Base-by-base conservation (phyloP, 2,797 vertebrate species). In the Alectoris magna region DNA sequence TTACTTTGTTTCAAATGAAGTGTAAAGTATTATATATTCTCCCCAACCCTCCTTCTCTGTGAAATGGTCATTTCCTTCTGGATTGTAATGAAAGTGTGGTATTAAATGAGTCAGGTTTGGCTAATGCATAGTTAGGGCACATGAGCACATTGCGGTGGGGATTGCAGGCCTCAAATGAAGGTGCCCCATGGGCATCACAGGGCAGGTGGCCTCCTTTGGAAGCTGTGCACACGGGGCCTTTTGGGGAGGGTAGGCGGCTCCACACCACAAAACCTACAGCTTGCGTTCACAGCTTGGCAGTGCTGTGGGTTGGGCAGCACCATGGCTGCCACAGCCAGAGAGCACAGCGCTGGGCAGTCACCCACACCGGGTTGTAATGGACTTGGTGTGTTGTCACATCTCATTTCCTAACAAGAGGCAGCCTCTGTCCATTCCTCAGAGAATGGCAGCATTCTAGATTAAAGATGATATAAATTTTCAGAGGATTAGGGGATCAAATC, bases 41-140 rank as follows among this genome's bases (percentile, higher is more conserved):
- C 39, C 62, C 39, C 19, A 9, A 22, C 62, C 5, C 24, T 24
- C 5, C 44, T 93, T 62, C 64, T 75, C 89, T 75, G 49, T 69
- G 66, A 94, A 87, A 71, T 71, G 67, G 29, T 96, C 87, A 63
- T 88, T 96, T 93, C 83, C 69, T 87, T 24, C 56, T 72, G 51
- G 64, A 48, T 51, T 51, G 24, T 68, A 39, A 31, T 38, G 29
- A 44, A 80, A 70, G 18, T 36, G 5, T 23, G 27, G 1, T 51
- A 14, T 74, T 59, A 43, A 88, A 36, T 14, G 34, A 19, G 18
- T 46, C 36, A 31, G 6, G 6, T 41, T 58, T 44, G 12, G 34
- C 15, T 51, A 48, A 26, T 11, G 14, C 15, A 13, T 5, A 43
- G 19, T 39, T 27, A 56, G n/a, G 36, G 62, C 14, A 27, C 26